Base-by-base conservation (phyloP, 1,140 invertebrate species). In the Plectrocnemia conspersa region DNA sequence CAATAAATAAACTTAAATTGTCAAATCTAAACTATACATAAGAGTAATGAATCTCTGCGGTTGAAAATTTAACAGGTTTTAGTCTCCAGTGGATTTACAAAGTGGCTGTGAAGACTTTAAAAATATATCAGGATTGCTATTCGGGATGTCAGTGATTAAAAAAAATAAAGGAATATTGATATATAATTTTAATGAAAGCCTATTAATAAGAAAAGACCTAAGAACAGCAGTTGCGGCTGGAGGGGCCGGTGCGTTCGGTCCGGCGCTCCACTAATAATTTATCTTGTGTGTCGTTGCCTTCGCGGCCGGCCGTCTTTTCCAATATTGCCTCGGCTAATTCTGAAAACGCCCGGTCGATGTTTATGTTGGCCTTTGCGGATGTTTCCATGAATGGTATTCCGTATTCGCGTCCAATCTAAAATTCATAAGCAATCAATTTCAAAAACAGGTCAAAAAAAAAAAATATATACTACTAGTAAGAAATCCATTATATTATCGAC, bases 371-470 rank as follows among this genome's bases (percentile, higher is more conserved):
- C 75, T 93, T 93, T 13, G 91, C 91, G 61, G 89, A 92, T 35
- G 90, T 93, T 77, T 94, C 91, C 83, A 93, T 90, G 75, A 93
- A 94, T 69, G 91, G 89, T 66, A 93, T 93, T 64, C 89, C 86
- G 79, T 94, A 93, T 76, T 96, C 91, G 88, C 82, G 62, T 84
- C 91, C 68, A 89, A 79, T 77, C 79, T 75, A 68, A 41, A 49
- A 47, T 16, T 15, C 22, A 47, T 16, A n/a, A n/a, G n/a, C n/a
- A n/a, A n/a, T n/a, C n/a, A n/a, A n/a, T n/a, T n/a, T n/a, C n/a
- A n/a, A n/a, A n/a, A n/a, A n/a, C n/a, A n/a, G n/a, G n/a, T n/a
- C n/a, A 13, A 46, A 45, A 40, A 6, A 47, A 44, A 24, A 45
- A 16, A 49, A 52, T 0, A 22, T 41, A 18, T 52, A 35, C 22